These are phyloP conservation scores for Lepidocolaptes lacrymiger DNA, from an alignment of 2,797 vertebrate species.

Conservation along the genomic window DNA sequence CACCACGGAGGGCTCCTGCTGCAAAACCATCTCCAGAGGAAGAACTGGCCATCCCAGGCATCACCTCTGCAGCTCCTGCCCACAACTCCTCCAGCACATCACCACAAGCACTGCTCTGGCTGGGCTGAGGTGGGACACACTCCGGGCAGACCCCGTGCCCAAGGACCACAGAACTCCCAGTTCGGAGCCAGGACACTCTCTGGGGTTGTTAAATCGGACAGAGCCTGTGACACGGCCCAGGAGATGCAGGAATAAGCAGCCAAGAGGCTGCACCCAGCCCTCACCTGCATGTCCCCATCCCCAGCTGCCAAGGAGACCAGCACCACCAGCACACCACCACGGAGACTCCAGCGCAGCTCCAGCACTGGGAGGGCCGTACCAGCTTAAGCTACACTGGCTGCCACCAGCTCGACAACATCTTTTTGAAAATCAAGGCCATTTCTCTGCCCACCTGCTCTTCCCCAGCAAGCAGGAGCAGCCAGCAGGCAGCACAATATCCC, in stretches of 20 bases:
- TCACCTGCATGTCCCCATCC: background rate
- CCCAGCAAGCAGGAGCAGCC: background rate
- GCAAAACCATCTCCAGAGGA: background rate
- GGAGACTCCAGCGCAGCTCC: background rate
- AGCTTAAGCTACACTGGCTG: background rate
- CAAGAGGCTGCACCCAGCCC: background rate
- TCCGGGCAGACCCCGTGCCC: rapidly evolving
- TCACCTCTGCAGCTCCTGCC: background rate
- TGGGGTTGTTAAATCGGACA: background rate
- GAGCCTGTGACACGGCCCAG: background rate
- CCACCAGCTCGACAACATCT: background rate
- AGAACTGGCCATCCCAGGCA: background rate
- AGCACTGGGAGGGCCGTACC: background rate
- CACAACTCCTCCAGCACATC: background rate
- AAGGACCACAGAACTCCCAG: background rate
- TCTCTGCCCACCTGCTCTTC: conserved; percentile 39
- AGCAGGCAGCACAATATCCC: conserved; percentile 15
- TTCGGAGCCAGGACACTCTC: background rate
- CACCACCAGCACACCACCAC: background rate
- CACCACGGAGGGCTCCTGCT: background rate
- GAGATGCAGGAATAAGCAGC: background rate
- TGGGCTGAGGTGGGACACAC: background rate
- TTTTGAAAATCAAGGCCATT: conserved; percentile 26
- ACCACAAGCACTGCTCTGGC: background rate
- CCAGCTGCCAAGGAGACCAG: background rate